Evolutionary conservation across 2,113 vertebrate species (phyloP).

Genomic region (Phasianus colchicus): DNA sequence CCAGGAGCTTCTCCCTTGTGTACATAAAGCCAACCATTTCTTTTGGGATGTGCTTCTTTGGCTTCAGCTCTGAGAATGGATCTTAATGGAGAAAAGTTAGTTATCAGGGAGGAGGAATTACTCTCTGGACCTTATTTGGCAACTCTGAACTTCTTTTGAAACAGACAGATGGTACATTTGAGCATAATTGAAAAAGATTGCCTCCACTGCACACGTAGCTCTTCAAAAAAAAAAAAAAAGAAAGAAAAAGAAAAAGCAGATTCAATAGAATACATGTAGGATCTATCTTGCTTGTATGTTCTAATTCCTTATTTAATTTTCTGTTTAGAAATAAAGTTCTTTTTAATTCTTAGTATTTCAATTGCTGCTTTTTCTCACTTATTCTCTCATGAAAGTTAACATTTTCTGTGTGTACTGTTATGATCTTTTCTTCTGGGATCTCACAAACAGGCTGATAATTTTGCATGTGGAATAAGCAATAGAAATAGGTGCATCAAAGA

Average conservation of each 20-base stretch:
- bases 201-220: not conserved
- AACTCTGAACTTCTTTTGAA: not conserved
- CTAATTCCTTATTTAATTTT: not conserved
- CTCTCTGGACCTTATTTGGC: not conserved
- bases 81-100: not conserved
- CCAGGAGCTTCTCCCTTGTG: not conserved
- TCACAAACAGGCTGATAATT: not conserved
- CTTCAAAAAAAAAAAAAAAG: not conserved
- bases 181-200: not conserved
- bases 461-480: not conserved
- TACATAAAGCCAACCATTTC: not conserved
- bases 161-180: not conserved
- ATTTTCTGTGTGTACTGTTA: not conserved
- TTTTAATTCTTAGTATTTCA: not conserved
- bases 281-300: not conserved
- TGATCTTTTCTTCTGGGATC: not conserved
- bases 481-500: not conserved
- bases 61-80: not conserved
- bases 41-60: not conserved
- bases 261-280: conserved; percentile 18
- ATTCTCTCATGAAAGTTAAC: not conserved
- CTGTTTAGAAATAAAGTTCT: conserved; percentile 15
- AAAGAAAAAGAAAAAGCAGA: not conserved
- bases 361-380: conserved; percentile 12
- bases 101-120: not conserved